phyloP scores from a whole-genome alignment of 2,888 invertebrate species.

The Lamellibrachia satsuma region DNA sequence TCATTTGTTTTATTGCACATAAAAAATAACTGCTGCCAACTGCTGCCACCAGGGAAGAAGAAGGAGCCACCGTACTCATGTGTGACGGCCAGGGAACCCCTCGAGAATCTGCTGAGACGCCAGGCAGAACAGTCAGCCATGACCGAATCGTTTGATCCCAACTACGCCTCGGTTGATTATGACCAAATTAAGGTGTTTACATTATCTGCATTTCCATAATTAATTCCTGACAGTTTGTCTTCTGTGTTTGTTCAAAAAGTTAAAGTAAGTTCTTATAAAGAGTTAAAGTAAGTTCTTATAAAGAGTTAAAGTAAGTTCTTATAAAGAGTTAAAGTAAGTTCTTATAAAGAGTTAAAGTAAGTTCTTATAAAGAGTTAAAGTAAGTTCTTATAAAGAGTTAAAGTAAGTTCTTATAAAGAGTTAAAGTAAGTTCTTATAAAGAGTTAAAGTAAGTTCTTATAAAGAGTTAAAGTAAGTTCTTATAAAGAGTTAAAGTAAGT shows the following conservation, averaged over 20 bases:
- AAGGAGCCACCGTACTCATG: constrained; percentile 41
- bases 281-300: too few species aligned
- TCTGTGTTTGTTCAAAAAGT: not conserved
- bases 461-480: not conserved
- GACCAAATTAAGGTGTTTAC: constrained; percentile 37
- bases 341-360: not conserved
- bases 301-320: not conserved
- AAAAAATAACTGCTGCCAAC: not conserved
- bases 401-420: not conserved
- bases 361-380: not conserved
- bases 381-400: not conserved
- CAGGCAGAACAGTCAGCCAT: constrained; percentile 30
- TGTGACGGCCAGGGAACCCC: constrained; percentile 44
- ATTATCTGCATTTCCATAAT: not conserved
- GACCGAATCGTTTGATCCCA: constrained; percentile 29
- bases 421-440: not conserved
- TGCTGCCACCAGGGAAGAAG: constrained; percentile 21
- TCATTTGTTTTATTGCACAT: not conserved
- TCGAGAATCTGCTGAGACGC: constrained; percentile 41
- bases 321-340: not conserved
- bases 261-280: not conserved
- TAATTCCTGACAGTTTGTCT: not conserved
- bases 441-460: not conserved
- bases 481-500: not conserved
- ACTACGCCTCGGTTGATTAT: constrained; percentile 41